Evolutionary conservation across 2,113 vertebrate species (phyloP).

Genomic region (Pituophis catenifer): DNA sequence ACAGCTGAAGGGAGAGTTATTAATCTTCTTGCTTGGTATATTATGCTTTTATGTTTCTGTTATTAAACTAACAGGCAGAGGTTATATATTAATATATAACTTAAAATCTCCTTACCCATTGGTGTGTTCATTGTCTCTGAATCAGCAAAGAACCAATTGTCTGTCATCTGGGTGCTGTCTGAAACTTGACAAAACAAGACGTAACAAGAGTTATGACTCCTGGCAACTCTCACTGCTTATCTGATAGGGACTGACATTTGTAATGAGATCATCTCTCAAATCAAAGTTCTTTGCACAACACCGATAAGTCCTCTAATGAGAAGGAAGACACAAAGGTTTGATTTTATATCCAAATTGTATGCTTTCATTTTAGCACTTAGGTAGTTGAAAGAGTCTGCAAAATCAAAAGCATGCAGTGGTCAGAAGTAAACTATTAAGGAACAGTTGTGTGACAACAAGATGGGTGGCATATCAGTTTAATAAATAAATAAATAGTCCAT

Average conservation of each 20-base stretch:
- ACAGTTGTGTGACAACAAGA: not conserved
- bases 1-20: not conserved
- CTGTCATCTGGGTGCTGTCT: not conserved
- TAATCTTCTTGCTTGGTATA: not conserved
- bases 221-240: not conserved
- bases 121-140: not conserved
- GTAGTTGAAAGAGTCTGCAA: not conserved
- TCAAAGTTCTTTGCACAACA: not conserved
- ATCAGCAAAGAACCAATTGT: not conserved
- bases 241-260: not conserved
- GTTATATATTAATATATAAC: not conserved
- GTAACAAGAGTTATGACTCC: not conserved
- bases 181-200: not conserved
- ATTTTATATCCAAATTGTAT: not conserved
- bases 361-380: not conserved
- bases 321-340: not conserved
- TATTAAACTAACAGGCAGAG: no score
- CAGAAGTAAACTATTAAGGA: not conserved
- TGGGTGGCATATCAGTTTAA: not conserved
- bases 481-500: not conserved
- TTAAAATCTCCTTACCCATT: not conserved
- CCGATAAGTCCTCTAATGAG: not conserved
- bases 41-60: not conserved
- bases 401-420: not conserved
- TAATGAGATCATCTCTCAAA: not conserved